Evolutionary conservation across 2,113 vertebrate genomes (phyloP).

Genomic region (Pygoscelis adeliae): DNA sequence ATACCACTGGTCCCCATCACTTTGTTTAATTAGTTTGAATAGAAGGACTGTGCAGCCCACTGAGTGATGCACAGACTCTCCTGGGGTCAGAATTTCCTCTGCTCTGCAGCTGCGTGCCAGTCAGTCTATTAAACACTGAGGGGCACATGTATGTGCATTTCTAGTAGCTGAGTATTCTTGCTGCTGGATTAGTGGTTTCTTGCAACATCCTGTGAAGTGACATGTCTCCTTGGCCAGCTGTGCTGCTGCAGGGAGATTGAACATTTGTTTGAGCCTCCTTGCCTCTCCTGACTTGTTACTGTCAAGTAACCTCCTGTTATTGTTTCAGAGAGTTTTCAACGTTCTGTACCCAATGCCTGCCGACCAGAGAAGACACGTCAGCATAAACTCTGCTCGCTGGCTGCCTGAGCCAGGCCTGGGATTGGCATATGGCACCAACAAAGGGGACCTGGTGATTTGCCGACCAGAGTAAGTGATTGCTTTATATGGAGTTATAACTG

Average conservation of each 20-base stretch:
- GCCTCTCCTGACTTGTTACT: background rate
- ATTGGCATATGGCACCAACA: slow-evolving; percentile 97
- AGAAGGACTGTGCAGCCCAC: background rate
- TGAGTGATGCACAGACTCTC: background rate
- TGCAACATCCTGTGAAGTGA: background rate
- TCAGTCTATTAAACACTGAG: background rate
- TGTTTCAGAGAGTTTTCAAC: slow-evolving; percentile 94
- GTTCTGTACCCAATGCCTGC: slow-evolving; percentile 98
- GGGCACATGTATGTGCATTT: background rate
- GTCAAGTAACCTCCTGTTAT: background rate
- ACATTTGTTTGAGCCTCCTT: background rate
- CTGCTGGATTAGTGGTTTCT: background rate
- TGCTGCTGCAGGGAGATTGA: background rate
- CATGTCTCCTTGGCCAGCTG: background rate
- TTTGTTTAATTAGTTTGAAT: background rate
- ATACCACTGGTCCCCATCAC: background rate
- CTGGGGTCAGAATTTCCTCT: background rate
- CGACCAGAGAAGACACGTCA: slow-evolving; percentile 96
- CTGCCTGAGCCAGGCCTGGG: slow-evolving; percentile 95
- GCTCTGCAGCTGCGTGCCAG: background rate
- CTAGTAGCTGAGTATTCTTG: background rate
- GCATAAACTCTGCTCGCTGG: slow-evolving; percentile 98
- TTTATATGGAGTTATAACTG: background rate
- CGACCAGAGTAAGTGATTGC: slow-evolving; percentile 92
- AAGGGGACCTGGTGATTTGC: slow-evolving; percentile 98